Conservation (phyloP, 2,888 invertebrate genomes). For the Eudemis profundana region DNA sequence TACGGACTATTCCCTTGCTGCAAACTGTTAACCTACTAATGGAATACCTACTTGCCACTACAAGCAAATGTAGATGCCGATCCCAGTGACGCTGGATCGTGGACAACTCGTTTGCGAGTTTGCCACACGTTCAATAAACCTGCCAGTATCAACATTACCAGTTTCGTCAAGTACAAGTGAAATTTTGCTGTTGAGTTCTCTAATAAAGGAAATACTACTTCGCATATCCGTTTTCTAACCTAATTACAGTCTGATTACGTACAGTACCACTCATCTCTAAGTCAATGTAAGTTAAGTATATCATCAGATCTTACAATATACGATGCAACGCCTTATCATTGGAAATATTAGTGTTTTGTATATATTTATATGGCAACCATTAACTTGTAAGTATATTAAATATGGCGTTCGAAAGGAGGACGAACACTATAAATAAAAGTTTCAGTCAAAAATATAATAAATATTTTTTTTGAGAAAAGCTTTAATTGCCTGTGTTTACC, state of each 20-base stretch:
- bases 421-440: no score
- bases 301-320: no score
- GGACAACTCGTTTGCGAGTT: constrained; percentile 5
- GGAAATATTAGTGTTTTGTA: no score
- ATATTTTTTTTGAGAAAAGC: no score
- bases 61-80: constrained; percentile 9
- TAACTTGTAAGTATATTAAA: no score
- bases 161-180: constrained; percentile 18
- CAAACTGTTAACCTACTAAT: constrained; percentile 24
- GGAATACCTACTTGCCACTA: constrained; percentile 6
- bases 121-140: constrained; percentile 23
- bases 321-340: no score
- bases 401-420: no score
- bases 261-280: background rate
- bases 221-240: constrained; percentile 6
- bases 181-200: constrained; percentile 7
- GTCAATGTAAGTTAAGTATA: background rate
- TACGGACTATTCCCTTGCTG: background rate
- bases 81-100: constrained; percentile 10
- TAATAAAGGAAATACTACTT: constrained; percentile 7
- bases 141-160: constrained; percentile 1
- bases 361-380: no score
- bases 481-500: no score
- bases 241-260: background rate
- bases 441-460: no score